Evolutionary conservation across 2,113 vertebrate species (phyloP), one percentile per base, ranked within the genome.

Genomic region (Himantopus leucocephalus): DNA sequence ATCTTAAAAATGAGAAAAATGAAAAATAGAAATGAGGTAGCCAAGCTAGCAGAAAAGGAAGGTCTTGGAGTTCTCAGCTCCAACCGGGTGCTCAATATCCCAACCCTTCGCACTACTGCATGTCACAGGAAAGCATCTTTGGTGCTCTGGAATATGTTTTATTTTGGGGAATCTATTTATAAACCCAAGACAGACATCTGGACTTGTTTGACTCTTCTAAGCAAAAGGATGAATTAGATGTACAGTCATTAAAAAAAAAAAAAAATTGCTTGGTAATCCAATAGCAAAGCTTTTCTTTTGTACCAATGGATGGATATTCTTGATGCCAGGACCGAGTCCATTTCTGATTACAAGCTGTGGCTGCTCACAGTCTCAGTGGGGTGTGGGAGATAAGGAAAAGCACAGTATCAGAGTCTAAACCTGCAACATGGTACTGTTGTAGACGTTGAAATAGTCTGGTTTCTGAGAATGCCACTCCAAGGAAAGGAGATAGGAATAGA

Each of bases 31-130:
- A 91, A 62, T 2, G 9, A 58, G 9, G 24, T 6, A 52, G 30
- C 4, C 18, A 72, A 48, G 48, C 3, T 18, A 75, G 43, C 30
- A 37, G 56, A 45, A 74, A 26, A n/a, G 29, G 11, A 10, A 62
- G 26, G 26, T 50, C 27, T 48, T 22, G 10, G 74, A 72, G 4
- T 67, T 95, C 27, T 35, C 23, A 20, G 71, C 14, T 70, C 70
- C 12, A n/a, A 21, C 21, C 3, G 6, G 12, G 23, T 52, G 43
- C 17, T 62, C 6, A 2, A 2, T 39, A 63, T 26, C 58, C n/a
- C 1, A 3, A 12, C 6, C 1, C 14, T 59, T 83, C 4, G 23
- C 37, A 32, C 14, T 73, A 24, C 17, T 48, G 6, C 3, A 2
- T 3, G 41, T 26, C 52, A 45, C 35, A 83, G 37, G 20, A 88